Percentiles rank a stretch among this genome's conserved stretches.
These are phyloP conservation scores for Amblyornis subalaris DNA, from an alignment of 2,113 vertebrate species.

Conservation along the genomic window DNA sequence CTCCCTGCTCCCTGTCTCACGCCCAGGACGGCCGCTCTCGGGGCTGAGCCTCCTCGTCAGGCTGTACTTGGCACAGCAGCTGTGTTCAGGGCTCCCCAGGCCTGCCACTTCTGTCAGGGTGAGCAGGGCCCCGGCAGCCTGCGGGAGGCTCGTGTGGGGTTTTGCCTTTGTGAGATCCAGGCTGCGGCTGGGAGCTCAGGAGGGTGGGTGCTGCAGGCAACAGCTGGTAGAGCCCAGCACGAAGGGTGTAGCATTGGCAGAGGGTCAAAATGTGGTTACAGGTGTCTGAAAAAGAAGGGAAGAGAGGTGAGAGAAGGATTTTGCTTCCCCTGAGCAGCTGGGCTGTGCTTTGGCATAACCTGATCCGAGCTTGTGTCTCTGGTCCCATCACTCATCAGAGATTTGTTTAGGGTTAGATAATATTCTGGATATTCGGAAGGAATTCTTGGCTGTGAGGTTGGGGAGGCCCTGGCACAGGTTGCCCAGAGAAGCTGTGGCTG, in stretches of 20 bases:
- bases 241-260: neutral
- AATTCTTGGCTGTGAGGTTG: neutral
- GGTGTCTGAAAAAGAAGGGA: neutral
- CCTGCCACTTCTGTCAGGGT: fast-evolving
- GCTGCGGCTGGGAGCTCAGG: neutral
- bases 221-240: neutral
- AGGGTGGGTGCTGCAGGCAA: fast-evolving
- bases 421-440: neutral
- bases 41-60: neutral
- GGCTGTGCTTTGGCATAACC: neutral
- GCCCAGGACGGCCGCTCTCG: neutral
- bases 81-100: neutral
- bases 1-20: fast-evolving
- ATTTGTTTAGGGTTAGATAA: neutral
- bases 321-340: neutral
- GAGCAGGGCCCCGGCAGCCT: fast-evolving
- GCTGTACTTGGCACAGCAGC: neutral
- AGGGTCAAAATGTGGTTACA: neutral
- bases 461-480: neutral
- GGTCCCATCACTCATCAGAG: neutral
- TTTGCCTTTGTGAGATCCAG: neutral
- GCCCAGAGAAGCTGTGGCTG: neutral
- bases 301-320: neutral
- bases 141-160: neutral
- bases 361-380: fast-evolving